Base-by-base conservation (phyloP, 2,797 vertebrate species). In the Steatocranus sp. region DNA sequence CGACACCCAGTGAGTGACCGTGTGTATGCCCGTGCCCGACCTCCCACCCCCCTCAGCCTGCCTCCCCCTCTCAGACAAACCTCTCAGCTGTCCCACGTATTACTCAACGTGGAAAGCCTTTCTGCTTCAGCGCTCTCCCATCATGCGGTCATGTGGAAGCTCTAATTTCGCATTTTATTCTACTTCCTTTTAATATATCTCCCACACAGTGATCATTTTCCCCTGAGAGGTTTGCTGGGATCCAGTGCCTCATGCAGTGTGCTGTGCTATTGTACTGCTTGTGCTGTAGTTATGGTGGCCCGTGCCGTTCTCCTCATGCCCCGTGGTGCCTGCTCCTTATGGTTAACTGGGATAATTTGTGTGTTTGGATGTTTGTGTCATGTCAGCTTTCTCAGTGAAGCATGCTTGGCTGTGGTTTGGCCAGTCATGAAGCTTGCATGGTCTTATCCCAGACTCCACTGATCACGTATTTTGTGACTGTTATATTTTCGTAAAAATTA, bases 1-100 rank as follows among this genome's bases (percentile, higher is more conserved):
- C 98, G 98, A 96, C 98, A 99, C 97, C 98, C 98, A 97, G 97
- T 99, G 98, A 99, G 98, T 99, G 97, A 98, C 98, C 96, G 92
- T 97, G 96, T 93, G 89, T 92, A 90, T 81, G 87, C 81, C 90
- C 15, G 54, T 91, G 86, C 75, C 87, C 80, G 76, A 50, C 63
- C 43, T n/a, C 41, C 73, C 34, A 23, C 36, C 63, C 20, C 14
- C 38, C 78, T 80, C 88, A 84, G 86, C 89, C 90, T 90, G 86
- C 94, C 91, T 92, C 93, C 93, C 93, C 91, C 74, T 91, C 93
- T 93, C 93, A 94, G 92, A 87, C 95, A 96, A 96, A 95, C 94
- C 96, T 96, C 94, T 95, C 94, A 95, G 93, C 84, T 58, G 75
- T 78, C 61, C 75, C 63, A 25, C 30, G 20, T 43, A 23, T 73